A percentile compares a stretch with the other conserved stretches of the same genome.
Evolutionary conservation across 2,888 invertebrate genomes (phyloP).

Genomic region (Yponomeuta cagnagella): DNA sequence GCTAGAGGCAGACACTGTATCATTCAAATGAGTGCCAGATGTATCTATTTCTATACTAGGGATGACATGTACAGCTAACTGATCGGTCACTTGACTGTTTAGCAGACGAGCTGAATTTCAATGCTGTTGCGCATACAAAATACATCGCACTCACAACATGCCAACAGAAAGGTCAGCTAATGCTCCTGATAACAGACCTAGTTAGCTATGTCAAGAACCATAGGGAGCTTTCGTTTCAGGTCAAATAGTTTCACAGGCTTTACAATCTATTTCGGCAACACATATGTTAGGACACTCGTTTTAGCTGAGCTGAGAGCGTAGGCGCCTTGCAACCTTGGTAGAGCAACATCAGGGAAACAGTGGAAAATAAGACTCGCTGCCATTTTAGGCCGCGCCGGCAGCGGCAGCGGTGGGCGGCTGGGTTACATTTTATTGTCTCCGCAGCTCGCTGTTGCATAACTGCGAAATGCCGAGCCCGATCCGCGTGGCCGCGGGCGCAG

Average conservation of each 20-base stretch:
- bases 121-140: slow-evolving; percentile 5
- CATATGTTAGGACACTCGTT: slow-evolving; percentile 50
- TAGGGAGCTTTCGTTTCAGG: background rate
- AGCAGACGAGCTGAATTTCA: background rate
- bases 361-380: slow-evolving; percentile 66
- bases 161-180: background rate
- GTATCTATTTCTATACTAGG: slow-evolving; percentile 27
- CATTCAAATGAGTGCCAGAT: slow-evolving; percentile 37
- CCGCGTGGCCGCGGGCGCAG: slow-evolving; percentile 19
- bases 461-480: slow-evolving; percentile 37
- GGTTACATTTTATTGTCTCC: slow-evolving; percentile 73
- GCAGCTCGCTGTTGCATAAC: slow-evolving; percentile 62
- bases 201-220: background rate
- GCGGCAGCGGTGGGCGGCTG: slow-evolving; percentile 46
- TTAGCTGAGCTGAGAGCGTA: slow-evolving; percentile 65
- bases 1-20: slow-evolving; percentile 35
- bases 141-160: background rate
- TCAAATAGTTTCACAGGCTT: background rate
- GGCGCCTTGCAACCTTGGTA: slow-evolving; percentile 68
- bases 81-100: background rate
- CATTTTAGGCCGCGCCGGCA: slow-evolving; percentile 69
- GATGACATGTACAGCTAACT: slow-evolving; percentile 26
- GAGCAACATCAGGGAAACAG: slow-evolving; percentile 54
- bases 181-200: background rate
- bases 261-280: slow-evolving; percentile 60